A percentile compares a stretch with the other conserved stretches of the same genome.
Conservation (phyloP, 1,140 invertebrate genomes). For the Yoshiicerus persimilis region DNA sequence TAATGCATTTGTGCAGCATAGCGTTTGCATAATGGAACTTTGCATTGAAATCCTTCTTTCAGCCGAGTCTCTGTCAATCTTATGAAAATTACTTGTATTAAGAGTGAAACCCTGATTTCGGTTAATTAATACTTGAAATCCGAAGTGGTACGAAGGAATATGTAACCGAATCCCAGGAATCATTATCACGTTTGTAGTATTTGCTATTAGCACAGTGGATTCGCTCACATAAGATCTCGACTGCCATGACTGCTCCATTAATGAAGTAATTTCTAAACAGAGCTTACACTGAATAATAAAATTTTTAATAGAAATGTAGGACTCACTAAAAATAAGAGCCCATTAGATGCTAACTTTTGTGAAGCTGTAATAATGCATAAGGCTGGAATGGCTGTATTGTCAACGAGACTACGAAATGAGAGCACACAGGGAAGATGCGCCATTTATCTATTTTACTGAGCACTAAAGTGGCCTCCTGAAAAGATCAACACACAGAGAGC, state of each 20-base stretch:
- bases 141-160: too few relatives aligned
- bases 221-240: too few relatives aligned
- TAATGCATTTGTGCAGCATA: neutral
- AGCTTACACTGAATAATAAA: neutral
- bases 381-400: neutral
- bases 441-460: neutral
- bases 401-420: neutral
- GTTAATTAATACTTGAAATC: neutral
- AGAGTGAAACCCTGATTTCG: neutral
- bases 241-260: neutral
- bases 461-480: neutral
- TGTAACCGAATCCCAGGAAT: too few relatives aligned
- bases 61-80: too few relatives aligned
- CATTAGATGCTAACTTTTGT: neutral
- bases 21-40: too few relatives aligned
- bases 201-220: too few relatives aligned
- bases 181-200: too few relatives aligned
- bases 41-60: neutral
- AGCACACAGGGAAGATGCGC: neutral
- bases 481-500: neutral
- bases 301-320: neutral
- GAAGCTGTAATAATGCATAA: neutral
- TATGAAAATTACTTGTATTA: too few relatives aligned
- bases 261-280: neutral
- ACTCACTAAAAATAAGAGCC: neutral